Conservation (phyloP, 2,888 invertebrate genomes). For the Anthrax anthrax region DNA sequence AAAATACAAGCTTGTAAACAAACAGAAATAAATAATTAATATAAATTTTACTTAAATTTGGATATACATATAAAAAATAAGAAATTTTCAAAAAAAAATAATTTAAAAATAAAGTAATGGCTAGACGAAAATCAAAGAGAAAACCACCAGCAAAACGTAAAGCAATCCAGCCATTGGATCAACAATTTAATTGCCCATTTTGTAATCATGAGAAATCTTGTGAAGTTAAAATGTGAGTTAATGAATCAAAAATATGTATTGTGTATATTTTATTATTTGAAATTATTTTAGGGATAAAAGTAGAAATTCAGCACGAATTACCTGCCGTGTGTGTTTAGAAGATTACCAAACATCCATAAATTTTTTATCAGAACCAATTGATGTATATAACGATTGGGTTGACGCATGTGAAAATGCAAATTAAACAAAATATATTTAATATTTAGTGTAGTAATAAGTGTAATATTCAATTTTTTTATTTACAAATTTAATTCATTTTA, state of each 20-base stretch:
- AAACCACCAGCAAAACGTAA: conserved; percentile 94
- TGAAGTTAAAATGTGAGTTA: conserved; percentile 92
- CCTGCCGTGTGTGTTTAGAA: conserved; percentile 89
- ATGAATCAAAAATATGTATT: background rate
- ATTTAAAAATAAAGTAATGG: conserved; percentile 46
- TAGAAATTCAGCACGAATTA: conserved; percentile 84
- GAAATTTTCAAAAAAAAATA: too few relatives aligned
- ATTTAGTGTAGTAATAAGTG: too few relatives aligned
- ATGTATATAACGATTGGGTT: conserved; percentile 99
- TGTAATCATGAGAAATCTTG: conserved; percentile 99
- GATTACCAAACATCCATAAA: conserved; percentile 95
- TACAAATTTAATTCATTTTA: too few relatives aligned
- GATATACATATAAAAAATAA: too few relatives aligned
- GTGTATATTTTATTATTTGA: too few relatives aligned
- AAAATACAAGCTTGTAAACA: too few relatives aligned
- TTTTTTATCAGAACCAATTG: conserved; percentile 90
- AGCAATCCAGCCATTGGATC: conserved; percentile 83
- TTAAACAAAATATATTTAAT: conserved; percentile 26
- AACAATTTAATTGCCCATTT: conserved; percentile 96
- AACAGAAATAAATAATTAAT: too few relatives aligned
- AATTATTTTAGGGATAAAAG: conserved; percentile 85
- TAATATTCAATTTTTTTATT: too few relatives aligned
- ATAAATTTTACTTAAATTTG: too few relatives aligned
- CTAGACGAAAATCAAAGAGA: conserved; percentile 88
- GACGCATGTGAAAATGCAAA: conserved; percentile 97